Percentiles rank a stretch among this genome's conserved stretches.
Evolutionary conservation across 1,140 invertebrate genomes (phyloP).

Genomic region (Drosophila kurseongensis): DNA sequence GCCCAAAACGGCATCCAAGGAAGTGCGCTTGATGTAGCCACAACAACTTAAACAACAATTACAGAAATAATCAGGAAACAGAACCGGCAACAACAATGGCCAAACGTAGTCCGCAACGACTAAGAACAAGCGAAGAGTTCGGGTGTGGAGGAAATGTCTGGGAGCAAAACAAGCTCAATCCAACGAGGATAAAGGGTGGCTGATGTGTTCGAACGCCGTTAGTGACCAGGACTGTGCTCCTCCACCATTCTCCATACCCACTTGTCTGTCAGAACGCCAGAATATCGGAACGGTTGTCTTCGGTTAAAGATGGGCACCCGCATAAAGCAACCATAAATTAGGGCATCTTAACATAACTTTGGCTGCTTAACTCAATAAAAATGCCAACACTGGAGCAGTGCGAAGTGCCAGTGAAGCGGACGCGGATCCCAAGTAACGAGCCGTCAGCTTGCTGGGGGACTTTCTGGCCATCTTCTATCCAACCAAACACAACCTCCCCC

Average conservation of each 20-base stretch:
- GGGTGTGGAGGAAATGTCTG: slow-evolving; percentile 59
- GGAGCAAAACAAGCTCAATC: slow-evolving; percentile 49
- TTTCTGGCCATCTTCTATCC: neutral
- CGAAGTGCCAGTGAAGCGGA: neutral
- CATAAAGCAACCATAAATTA: slow-evolving; percentile 66
- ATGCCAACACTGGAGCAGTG: slow-evolving; percentile 49
- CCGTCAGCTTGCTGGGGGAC: slow-evolving; percentile 17
- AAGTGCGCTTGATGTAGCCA: slow-evolving; percentile 70
- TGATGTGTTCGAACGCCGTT: slow-evolving; percentile 21
- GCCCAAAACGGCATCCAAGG: slow-evolving; percentile 61
- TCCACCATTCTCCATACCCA: slow-evolving; percentile 5
- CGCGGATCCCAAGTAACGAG: slow-evolving; percentile 7
- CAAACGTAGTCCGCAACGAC: slow-evolving; percentile 18
- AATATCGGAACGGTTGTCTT: neutral
- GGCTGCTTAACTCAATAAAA: slow-evolving; percentile 82
- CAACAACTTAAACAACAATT: slow-evolving; percentile 82
- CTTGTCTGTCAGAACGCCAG: slow-evolving; percentile 6
- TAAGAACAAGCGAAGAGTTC: neutral
- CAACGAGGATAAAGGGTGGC: slow-evolving; percentile 1
- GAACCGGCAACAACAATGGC: slow-evolving; percentile 27
- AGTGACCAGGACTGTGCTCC: slow-evolving; percentile 31
- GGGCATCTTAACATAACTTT: slow-evolving; percentile 68
- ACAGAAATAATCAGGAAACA: slow-evolving; percentile 80
- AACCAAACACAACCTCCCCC: too few relatives aligned
- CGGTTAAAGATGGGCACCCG: neutral